These are phyloP conservation scores for Actinernus sp. DNA, from an alignment of 92 coral and sea anemone species.

Conservation along the genomic window DNA sequence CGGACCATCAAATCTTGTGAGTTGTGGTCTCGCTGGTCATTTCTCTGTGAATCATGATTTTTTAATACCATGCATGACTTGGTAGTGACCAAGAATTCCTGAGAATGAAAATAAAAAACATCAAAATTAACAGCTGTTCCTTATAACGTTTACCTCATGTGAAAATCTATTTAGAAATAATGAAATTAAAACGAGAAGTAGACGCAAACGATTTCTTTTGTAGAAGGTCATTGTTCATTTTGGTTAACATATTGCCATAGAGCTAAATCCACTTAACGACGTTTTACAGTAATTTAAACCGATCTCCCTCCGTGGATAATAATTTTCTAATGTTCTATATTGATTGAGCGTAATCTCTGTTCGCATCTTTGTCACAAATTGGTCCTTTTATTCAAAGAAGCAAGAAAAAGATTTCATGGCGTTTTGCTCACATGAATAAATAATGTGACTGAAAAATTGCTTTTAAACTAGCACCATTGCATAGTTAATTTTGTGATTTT, in stretches of 20 bases:
- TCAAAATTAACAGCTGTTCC: neutral
- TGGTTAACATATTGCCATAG: neutral
- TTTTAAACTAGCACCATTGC: too few species aligned
- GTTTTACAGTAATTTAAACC: too few species aligned
- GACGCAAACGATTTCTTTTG: too few species aligned
- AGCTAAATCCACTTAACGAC: neutral
- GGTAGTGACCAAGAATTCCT: constrained; percentile 55
- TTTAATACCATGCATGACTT: constrained; percentile 83
- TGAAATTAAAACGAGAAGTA: too few species aligned
- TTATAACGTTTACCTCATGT: too few species aligned
- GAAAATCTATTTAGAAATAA: too few species aligned
- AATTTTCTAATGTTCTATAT: too few species aligned
- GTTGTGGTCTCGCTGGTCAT: neutral
- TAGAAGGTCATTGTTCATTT: constrained; percentile 1
- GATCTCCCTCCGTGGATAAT: too few species aligned
- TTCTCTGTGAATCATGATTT: constrained; percentile 48
- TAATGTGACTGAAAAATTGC: too few species aligned
- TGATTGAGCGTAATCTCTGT: too few species aligned
- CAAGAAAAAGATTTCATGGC: constrained; percentile 10
- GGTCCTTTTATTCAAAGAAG: constrained; percentile 21
- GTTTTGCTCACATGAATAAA: constrained; percentile 27
- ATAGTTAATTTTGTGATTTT: too few species aligned
- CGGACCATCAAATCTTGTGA: neutral
- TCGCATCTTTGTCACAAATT: constrained; percentile 6
- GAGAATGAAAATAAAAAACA: neutral